These are phyloP conservation scores for Clarias gariepinus DNA, from an alignment of 2,113 vertebrate species.

Conservation along the genomic window DNA sequence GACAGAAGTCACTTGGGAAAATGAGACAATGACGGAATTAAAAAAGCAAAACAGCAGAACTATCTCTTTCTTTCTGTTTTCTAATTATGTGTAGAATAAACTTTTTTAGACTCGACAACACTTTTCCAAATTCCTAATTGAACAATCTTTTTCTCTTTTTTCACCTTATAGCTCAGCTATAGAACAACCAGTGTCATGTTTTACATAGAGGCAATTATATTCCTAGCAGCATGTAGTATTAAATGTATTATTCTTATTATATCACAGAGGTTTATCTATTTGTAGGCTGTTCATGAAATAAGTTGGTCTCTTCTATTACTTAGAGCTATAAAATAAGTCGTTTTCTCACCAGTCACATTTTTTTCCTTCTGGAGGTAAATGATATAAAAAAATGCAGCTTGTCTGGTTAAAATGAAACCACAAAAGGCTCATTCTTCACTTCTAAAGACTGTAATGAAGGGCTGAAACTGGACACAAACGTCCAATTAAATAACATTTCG, in stretches of 20 bases:
- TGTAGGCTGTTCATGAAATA: neutral
- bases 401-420: neutral
- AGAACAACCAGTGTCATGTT: neutral
- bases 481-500: neutral
- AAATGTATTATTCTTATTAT: neutral
- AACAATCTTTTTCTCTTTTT: neutral
- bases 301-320: neutral
- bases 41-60: neutral
- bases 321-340: neutral
- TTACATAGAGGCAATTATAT: neutral
- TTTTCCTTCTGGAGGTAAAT: neutral
- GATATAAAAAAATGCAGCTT: neutral
- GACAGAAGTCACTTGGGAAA: neutral
- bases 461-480: neutral
- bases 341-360: neutral
- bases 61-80: neutral
- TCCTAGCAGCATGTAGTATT: neutral
- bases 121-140: neutral
- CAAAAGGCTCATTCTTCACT: neutral
- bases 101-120: too few species aligned
- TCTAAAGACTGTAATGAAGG: too few species aligned
- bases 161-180: too few species aligned
- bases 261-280: neutral
- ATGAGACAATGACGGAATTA: constrained; percentile 17
- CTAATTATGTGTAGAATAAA: neutral